Evolutionary conservation across 2,888 invertebrate species (phyloP), one percentile per base, ranked within the genome.

Genomic region (Dynastes maya): DNA sequence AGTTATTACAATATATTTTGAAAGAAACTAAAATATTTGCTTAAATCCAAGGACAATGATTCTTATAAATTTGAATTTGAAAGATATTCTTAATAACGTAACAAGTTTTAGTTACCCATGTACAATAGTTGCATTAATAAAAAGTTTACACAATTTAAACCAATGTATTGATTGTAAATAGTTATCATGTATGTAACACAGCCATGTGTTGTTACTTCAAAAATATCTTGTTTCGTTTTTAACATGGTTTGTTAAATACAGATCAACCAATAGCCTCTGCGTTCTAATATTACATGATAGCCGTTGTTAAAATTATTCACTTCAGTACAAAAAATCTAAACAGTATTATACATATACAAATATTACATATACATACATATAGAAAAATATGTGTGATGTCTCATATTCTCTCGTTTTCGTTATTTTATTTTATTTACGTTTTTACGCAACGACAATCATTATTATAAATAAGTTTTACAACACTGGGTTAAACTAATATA

Each of bases 241-340:
- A 81, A 84, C 85, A 86, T 85, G 86, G 85, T 82, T 84, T 83
- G 86, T 85, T 86, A 84, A 80, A 85, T 85, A 86, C 84, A 85
- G 85, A 84, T 80, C 68, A 81, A 83, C 81, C 70, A 79, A 83
- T 84, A 84, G 84, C 84, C 84, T 82, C 80, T 76, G 77, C 72
- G 79, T 78, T 78, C 79, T 78, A 76, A 51, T 76, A 79, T 68
- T 78, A 83, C n/a, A 85, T 84, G 85, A 86, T 85, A 87, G 86
- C 86, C 86, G 86, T 84, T 85, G 86, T 85, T 84, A 85, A 86
- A 85, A 49, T 29, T 53, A 68, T 16, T 51, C 29, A 51, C 37
- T 72, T 72, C 29, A 70, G 40, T 64, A 49, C n/a, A 78, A 78
- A 68, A 22, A 78, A 70, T 71, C 78, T 80, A 81, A 74, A 79